These are phyloP conservation scores for Cephus sareptanus DNA, from an alignment of 2,888 invertebrate species.

Conservation along the genomic window DNA sequence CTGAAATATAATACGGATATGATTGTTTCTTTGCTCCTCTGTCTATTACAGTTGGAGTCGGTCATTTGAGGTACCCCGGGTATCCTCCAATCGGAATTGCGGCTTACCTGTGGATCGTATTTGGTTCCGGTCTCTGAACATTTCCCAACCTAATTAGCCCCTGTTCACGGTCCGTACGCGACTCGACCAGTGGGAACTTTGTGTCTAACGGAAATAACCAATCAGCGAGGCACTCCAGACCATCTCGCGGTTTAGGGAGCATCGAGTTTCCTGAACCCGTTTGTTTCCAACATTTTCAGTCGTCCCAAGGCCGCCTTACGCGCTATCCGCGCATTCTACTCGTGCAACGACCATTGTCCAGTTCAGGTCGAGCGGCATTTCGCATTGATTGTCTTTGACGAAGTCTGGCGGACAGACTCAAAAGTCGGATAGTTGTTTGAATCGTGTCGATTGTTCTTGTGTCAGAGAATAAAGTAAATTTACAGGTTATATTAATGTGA, in stretches of 20 bases:
- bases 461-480: background rate
- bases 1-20: background rate
- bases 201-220: slow-evolving; percentile 50
- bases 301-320: slow-evolving; percentile 51
- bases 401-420: background rate
- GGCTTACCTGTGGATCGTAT: background rate
- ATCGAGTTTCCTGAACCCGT: slow-evolving; percentile 49
- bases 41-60: background rate
- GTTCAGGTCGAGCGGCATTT: background rate
- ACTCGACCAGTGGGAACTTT: slow-evolving; percentile 42
- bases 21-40: background rate
- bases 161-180: background rate
- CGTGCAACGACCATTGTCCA: background rate
- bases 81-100: background rate
- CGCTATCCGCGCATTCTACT: background rate
- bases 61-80: background rate
- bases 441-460: background rate
- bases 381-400: background rate
- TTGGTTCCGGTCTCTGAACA: slow-evolving; percentile 5
- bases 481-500: background rate
- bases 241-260: slow-evolving; percentile 43
- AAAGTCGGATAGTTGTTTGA: background rate
- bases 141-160: slow-evolving; percentile 2
- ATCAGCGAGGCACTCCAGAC: slow-evolving; percentile 27
- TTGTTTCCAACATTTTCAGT: slow-evolving; percentile 42